Base-by-base conservation (phyloP, 2,888 invertebrate genomes). In the Drosophila kambysellisi region DNA sequence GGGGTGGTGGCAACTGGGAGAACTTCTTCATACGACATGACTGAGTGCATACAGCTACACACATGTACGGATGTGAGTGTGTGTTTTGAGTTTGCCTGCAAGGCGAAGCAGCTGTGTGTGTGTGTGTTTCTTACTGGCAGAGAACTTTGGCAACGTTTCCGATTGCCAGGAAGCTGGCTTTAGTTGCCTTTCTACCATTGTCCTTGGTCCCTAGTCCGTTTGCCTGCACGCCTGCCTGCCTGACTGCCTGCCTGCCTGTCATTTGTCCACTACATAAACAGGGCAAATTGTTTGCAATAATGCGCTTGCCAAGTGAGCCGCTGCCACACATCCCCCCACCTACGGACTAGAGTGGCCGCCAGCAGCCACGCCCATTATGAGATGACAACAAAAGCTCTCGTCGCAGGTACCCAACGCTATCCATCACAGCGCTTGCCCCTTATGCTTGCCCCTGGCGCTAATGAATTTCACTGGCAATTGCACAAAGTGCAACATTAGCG, bases 101-200 rank as follows among this genome's bases (percentile, higher is more conserved):
- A 74, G 79, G 74, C 69, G 29, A 37, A 39, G 35, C 56, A 54
- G 61, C 48, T 66, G 54, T 74, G 52, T 66, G 54, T 67, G 63
- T 67, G 59, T 64, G 53, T 62, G 56, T 73, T 66, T 54, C 58
- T 33, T 61, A 51, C 50, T 65, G 67, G 32, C 53, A 70, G 82
- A 66, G 69, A 89, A 87, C 90, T 86, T 88, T 90, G 90, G 89
- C 90, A 90, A 88, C 87, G 90, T 90, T 83, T 88, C 83, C 90
- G 87, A 90, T 90, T 87, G 81, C 81, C 64, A 81, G 56, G 68
- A 59, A n/a, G 29, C 74, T 69, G 71, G 70, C 74, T 62, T 74
- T 66, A 71, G 76, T 56, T 46, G 59, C 61, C 61, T 29, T 72
- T 59, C 62, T 56, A 69, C 67, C 72, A 70, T 68, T 85, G 83